Evolutionary conservation across 2,113 vertebrate species (phyloP).

Genomic region (Scomber japonicus): DNA sequence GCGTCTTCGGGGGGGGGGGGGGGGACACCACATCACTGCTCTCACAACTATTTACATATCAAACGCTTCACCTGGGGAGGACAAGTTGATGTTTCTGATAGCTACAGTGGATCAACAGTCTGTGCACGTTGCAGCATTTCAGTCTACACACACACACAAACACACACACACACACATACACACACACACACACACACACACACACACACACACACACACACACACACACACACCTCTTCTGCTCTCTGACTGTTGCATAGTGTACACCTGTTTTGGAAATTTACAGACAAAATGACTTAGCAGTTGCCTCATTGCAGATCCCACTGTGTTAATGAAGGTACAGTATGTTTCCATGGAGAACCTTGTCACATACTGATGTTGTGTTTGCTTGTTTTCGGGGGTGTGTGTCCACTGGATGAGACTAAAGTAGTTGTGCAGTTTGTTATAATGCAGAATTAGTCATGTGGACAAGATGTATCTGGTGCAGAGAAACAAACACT

Average conservation of each 20-base stretch:
- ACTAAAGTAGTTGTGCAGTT: slow-evolving; percentile 17
- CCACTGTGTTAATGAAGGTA: slow-evolving; percentile 7
- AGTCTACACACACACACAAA: background rate
- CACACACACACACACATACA: background rate
- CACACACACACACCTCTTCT: background rate
- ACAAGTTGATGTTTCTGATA: slow-evolving; percentile 33
- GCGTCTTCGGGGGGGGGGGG: background rate
- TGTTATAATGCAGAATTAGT: slow-evolving; percentile 38
- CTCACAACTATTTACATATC: slow-evolving; percentile 61
- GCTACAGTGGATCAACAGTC: slow-evolving; percentile 26
- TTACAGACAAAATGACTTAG: slow-evolving; percentile 2
- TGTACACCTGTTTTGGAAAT: slow-evolving; percentile 32
- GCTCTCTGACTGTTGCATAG: background rate
- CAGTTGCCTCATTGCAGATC: slow-evolving; percentile 20
- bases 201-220: too few species aligned
- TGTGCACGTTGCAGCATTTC: slow-evolving; percentile 1
- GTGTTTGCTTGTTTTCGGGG: background rate
- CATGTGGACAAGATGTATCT: slow-evolving; percentile 34
- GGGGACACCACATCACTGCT: slow-evolving; percentile 23
- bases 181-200: background rate
- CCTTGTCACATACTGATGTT: slow-evolving; percentile 7
- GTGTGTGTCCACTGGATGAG: background rate
- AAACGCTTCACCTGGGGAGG: slow-evolving; percentile 50
- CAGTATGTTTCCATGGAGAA: slow-evolving; percentile 10
- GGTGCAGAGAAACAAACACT: slow-evolving; percentile 3